Evolutionary conservation across 2,888 invertebrate genomes (phyloP).

Genomic region (Agrenia bidenticulata): DNA sequence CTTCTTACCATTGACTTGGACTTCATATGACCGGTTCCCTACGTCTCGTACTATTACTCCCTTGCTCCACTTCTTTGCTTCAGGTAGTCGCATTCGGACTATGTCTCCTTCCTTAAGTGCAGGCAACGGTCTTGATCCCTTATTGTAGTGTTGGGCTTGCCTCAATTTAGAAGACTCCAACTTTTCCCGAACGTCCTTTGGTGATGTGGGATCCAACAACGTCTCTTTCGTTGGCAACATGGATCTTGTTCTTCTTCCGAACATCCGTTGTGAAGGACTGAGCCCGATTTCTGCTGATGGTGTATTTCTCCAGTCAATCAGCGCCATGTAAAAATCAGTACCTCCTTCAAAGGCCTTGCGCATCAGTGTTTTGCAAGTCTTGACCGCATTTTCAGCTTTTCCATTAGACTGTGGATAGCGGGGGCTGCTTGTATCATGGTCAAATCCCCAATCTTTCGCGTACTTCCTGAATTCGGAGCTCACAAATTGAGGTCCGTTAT

Average conservation of each 20-base stretch:
- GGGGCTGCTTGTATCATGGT: no score
- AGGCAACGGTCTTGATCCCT: background rate
- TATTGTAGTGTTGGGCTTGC: conserved; percentile 10
- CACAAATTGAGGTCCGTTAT: no score
- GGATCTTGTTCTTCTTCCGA: conserved; percentile 3
- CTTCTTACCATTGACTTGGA: background rate
- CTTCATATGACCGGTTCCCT: conserved; percentile 11
- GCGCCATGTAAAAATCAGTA: no score
- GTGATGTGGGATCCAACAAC: conserved; percentile 1
- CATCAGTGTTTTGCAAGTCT: no score
- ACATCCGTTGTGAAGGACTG: conserved; percentile 6
- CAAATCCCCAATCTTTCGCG: no score
- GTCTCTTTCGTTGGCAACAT: background rate
- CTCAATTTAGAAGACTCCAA: background rate
- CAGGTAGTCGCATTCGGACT: conserved; percentile 10
- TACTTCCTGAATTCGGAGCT: no score
- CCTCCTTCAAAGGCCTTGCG: no score
- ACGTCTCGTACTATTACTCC: background rate
- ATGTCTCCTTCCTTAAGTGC: background rate
- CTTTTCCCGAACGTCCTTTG: background rate
- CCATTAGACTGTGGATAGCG: no score
- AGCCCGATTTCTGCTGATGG: background rate
- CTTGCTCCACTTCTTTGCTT: background rate
- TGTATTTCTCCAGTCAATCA: no score
- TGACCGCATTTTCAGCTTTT: no score